These are phyloP conservation scores for Lutjanus erythropterus DNA, from an alignment of 2,113 vertebrate species.

Conservation along the genomic window DNA sequence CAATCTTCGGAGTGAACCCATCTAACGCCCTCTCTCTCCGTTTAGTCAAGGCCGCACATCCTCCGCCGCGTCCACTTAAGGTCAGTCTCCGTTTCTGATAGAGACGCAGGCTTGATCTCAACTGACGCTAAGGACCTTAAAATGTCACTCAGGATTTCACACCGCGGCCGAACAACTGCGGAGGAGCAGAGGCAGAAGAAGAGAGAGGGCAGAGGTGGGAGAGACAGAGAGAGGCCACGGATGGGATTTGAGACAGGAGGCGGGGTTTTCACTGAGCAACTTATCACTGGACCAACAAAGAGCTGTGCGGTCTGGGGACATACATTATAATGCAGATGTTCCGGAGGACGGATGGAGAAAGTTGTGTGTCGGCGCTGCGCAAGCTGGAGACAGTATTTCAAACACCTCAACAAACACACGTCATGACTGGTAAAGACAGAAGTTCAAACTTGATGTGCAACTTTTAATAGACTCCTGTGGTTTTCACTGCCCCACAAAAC, in stretches of 20 bases:
- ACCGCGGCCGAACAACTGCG: constrained; percentile 30
- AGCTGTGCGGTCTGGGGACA: constrained; percentile 8
- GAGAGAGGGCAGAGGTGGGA: constrained; percentile 48
- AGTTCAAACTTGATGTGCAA: constrained; percentile 23
- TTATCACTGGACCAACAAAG: constrained; percentile 45
- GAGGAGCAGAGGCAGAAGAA: constrained; percentile 21
- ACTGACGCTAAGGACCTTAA: constrained; percentile 79
- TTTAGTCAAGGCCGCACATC: constrained; percentile 36
- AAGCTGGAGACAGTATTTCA: constrained; percentile 15
- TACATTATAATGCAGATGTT: constrained; percentile 38
- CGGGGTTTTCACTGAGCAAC: constrained; percentile 16
- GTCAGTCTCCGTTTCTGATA: constrained; percentile 55
- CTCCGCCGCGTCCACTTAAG: constrained; percentile 11
- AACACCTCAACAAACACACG: constrained; percentile 12
- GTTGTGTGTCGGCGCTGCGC: neutral
- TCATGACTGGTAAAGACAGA: constrained; percentile 10
- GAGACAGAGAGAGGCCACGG: constrained; percentile 30
- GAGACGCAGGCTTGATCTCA: constrained; percentile 72
- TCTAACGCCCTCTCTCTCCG: neutral
- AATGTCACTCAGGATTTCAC: constrained; percentile 82
- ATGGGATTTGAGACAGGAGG: constrained; percentile 49
- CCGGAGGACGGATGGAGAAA: neutral
- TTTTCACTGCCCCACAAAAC: constrained; percentile 58
- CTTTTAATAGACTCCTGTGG: constrained; percentile 36
- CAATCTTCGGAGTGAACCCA: neutral